Evolutionary conservation across 2,113 vertebrate genomes (phyloP), one percentile per base, ranked within the genome.

Genomic region (Solenodon paradoxus): DNA sequence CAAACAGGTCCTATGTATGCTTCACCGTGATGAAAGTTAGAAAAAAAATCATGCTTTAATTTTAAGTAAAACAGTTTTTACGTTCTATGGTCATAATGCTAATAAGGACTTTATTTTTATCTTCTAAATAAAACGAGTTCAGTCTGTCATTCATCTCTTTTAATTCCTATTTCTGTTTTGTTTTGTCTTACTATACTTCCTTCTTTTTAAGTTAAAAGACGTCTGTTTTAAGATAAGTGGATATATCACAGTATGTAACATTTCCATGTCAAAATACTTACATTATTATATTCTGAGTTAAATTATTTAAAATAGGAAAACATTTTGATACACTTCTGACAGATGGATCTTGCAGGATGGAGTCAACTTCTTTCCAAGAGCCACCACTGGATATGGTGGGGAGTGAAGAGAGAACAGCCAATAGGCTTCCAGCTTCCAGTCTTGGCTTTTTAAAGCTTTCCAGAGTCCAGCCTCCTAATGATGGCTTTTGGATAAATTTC

Each of bases 251-350:
- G 95, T 97, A 98, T 16, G 28, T 97, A 98, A 98, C 51, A 1
- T 97, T 98, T 98, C 98, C 96, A 98, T 98, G 98, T 98, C 98
- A 99, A 98, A 98, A 99, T 98, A 99, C 98, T 98, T 98, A 98
- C 97, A 97, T 98, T 98, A 98, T 98, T 98, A 98, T 97, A 98
- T 97, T 98, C 98, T 63, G 90, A 98, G 96, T 97, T 98, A 98
- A 98, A 98, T 98, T 98, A 98, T 98, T 98, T 98, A 98, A 98
- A 96, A 98, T 95, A 94, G 88, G 97, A 98, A 99, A 99, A 98
- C 97, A 99, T 98, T 98, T 93, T 98, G 97, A 98, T 98, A 97
- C 61, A 96, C 94, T 97, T 97, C 97, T 98, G 98, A 98, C 97
- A 98, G 98, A 96, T 96, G 92, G 78, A 98, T 97, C 94, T 90